These are phyloP conservation scores for Hemichromis elongatus DNA, from an alignment of 2,113 vertebrate genomes.

Conservation along the genomic window DNA sequence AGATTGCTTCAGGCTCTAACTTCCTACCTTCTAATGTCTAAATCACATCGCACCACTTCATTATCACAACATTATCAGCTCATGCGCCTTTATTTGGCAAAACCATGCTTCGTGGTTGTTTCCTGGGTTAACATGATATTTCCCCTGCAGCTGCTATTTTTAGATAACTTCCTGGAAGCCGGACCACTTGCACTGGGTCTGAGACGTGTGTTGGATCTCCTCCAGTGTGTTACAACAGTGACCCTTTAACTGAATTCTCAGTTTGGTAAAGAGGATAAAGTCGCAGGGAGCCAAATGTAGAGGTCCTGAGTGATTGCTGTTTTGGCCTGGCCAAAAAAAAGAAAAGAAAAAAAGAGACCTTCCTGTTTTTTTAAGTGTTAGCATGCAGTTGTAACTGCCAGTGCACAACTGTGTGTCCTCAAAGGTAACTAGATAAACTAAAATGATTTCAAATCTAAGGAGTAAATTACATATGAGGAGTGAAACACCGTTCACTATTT, in stretches of 20 bases:
- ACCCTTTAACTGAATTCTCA: not conserved
- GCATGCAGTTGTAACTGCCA: not conserved
- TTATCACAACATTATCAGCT: not conserved
- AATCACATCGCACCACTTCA: not conserved
- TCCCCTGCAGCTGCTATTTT: not conserved
- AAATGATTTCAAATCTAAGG: not conserved
- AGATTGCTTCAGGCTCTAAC: not conserved
- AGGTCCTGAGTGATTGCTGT: not conserved
- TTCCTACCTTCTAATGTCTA: not conserved
- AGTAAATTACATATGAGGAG: not conserved
- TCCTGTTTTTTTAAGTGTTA: not conserved
- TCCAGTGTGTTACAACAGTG: not conserved
- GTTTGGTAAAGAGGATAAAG: not conserved
- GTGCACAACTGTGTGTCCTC: not conserved
- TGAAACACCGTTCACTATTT: not conserved
- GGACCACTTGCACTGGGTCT: not conserved
- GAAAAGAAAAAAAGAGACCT: not conserved
- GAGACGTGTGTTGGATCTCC: not conserved
- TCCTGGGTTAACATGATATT: not conserved
- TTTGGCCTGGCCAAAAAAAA: not conserved
- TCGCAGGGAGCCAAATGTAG: not conserved
- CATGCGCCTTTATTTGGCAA: not conserved
- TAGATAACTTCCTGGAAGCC: not conserved
- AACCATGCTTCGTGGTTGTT: not conserved
- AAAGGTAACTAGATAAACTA: not conserved